phyloP scores from a whole-genome alignment of 1,140 invertebrate genomes.

The Glomeris maerens region DNA sequence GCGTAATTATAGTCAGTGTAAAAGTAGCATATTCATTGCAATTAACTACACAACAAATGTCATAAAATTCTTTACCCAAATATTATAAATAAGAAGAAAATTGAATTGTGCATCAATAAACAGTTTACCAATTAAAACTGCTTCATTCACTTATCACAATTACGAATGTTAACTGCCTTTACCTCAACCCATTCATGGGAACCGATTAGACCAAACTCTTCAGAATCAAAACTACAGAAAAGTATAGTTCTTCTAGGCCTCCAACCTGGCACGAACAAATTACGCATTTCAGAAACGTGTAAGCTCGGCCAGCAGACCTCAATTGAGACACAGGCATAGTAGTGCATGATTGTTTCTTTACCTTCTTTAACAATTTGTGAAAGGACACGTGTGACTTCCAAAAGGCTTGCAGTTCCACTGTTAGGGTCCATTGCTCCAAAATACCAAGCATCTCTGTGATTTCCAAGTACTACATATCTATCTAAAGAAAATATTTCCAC shows the following conservation, averaged over 20 bases:
- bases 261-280: constrained; percentile 29
- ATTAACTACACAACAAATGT: too few species aligned
- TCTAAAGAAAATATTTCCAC: constrained; percentile 23
- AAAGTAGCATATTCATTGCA: too few species aligned
- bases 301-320: too few species aligned
- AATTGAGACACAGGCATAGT: too few species aligned
- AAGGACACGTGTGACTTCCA: constrained; percentile 38
- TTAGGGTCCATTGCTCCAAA: constrained; percentile 40
- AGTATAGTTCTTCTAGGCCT: constrained; percentile 31
- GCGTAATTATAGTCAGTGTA: too few species aligned
- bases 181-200: constrained; percentile 35
- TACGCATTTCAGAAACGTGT: too few species aligned
- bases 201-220: constrained; percentile 34
- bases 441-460: constrained; percentile 44
- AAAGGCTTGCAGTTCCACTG: constrained; percentile 35
- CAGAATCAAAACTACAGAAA: constrained; percentile 36
- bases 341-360: too few species aligned
- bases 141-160: too few species aligned
- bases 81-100: too few species aligned
- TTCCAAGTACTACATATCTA: constrained; percentile 41
- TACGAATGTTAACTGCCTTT: too few species aligned
- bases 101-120: too few species aligned
- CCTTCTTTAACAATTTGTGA: constrained; percentile 24
- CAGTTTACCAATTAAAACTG: too few species aligned
- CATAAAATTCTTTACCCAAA: neutral